phyloP scores from a whole-genome alignment of 2,113 vertebrate genomes.

The Cynocephalus volans region DNA sequence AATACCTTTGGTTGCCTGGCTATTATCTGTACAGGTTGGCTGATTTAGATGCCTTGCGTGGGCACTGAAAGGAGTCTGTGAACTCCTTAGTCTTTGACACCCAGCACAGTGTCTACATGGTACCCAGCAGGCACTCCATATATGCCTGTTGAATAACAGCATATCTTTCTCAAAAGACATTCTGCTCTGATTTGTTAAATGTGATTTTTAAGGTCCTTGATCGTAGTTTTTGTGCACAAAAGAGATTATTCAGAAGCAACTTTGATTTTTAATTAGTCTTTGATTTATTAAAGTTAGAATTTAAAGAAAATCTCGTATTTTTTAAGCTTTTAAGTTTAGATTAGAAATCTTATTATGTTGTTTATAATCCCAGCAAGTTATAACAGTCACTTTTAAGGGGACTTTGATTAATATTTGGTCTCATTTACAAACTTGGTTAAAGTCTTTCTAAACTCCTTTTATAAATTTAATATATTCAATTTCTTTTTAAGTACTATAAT shows the following conservation, averaged over 20 bases:
- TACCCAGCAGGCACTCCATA: neutral
- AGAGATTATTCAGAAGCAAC: constrained; percentile 46
- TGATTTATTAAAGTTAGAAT: constrained; percentile 43
- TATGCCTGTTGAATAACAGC: neutral
- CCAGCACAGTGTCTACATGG: no score
- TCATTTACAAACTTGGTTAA: constrained; percentile 65
- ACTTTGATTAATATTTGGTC: constrained; percentile 57
- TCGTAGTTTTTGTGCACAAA: constrained; percentile 33
- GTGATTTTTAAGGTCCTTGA: constrained; percentile 32
- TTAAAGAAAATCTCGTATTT: neutral
- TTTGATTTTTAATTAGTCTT: constrained; percentile 63
- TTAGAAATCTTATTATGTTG: constrained; percentile 42
- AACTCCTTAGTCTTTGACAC: neutral
- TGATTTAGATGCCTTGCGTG: neutral
- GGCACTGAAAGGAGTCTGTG: no score
- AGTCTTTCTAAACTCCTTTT: constrained; percentile 60
- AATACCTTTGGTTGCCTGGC: neutral
- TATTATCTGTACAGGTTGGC: neutral
- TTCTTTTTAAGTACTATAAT: constrained; percentile 66
- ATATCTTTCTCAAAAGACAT: neutral
- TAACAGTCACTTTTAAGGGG: constrained; percentile 42
- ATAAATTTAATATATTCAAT: constrained; percentile 64
- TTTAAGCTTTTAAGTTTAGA: constrained; percentile 53
- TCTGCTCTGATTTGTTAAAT: neutral
- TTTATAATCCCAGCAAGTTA: constrained; percentile 41